These are phyloP conservation scores for Arrhopalites spinosus DNA, from an alignment of 2,888 invertebrate genomes.

Conservation along the genomic window DNA sequence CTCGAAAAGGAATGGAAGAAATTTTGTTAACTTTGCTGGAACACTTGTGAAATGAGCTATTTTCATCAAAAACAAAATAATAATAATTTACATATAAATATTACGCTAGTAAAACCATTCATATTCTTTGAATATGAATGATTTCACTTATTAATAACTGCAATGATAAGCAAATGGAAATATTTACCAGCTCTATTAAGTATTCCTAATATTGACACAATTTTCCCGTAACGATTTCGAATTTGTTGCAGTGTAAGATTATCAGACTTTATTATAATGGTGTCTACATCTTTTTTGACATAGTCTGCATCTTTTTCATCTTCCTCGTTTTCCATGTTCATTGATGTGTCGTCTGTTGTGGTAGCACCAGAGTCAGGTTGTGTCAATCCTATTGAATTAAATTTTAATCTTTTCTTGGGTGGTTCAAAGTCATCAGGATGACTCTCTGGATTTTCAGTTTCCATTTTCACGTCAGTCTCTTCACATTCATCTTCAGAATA, in stretches of 20 bases:
- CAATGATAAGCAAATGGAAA: too few species aligned
- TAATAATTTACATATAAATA: too few species aligned
- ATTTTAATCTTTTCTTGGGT: background rate
- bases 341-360: background rate
- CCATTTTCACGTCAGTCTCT: background rate
- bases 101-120: too few species aligned
- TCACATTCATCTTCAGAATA: conserved; percentile 10
- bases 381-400: background rate
- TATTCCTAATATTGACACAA: conserved; percentile 28
- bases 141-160: too few species aligned
- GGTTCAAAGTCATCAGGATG: background rate
- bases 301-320: background rate
- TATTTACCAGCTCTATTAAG: conserved; percentile 7
- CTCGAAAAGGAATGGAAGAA: conserved; percentile 29
- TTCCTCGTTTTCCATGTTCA: conserved; percentile 2
- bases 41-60: conserved; percentile 23
- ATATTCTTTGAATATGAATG: too few species aligned
- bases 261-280: background rate
- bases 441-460: background rate
- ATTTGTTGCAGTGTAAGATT: background rate
- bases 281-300: background rate
- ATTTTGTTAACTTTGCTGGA: conserved; percentile 17
- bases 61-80: too few species aligned
- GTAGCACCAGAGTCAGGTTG: background rate
- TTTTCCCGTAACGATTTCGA: conserved; percentile 20